Evolutionary conservation across 2,113 vertebrate species (phyloP).

Genomic region (Prinia subflava): DNA sequence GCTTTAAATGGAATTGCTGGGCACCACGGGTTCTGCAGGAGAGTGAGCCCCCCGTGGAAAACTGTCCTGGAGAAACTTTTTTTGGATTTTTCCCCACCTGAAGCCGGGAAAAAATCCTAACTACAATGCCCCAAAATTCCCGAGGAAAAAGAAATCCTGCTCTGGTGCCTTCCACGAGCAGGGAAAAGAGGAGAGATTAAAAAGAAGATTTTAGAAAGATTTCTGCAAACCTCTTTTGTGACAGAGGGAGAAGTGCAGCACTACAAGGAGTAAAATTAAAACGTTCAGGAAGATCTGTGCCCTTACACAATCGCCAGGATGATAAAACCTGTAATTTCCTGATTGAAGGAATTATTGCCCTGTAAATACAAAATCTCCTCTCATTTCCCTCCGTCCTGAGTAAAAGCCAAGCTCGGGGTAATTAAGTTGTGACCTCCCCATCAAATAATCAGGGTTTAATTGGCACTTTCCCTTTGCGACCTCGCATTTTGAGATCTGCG

Average conservation of each 20-base stretch:
- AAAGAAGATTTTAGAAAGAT: neutral
- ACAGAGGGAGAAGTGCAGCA: neutral
- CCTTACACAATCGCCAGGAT: fast-evolving
- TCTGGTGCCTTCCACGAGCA: neutral
- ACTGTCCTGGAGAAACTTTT: neutral
- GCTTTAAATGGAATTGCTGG: too few relatives aligned
- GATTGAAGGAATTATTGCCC: neutral
- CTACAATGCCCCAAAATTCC: neutral
- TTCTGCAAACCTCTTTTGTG: neutral
- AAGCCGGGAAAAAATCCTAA: too few relatives aligned
- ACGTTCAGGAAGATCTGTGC: fast-evolving
- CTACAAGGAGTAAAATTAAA: neutral
- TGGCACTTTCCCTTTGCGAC: neutral
- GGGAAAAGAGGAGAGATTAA: too few relatives aligned
- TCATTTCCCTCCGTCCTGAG: neutral
- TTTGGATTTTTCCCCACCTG: neutral
- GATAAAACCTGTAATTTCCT: neutral
- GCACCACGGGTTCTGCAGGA: neutral
- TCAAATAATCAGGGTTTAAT: neutral
- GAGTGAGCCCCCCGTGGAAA: neutral
- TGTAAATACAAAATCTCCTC: neutral
- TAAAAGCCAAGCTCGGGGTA: neutral
- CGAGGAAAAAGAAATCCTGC: neutral
- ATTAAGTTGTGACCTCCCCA: neutral
- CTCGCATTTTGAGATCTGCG: neutral